These are phyloP conservation scores for Synanceia verrucosa DNA, from an alignment of 2,797 vertebrate species.

Conservation along the genomic window DNA sequence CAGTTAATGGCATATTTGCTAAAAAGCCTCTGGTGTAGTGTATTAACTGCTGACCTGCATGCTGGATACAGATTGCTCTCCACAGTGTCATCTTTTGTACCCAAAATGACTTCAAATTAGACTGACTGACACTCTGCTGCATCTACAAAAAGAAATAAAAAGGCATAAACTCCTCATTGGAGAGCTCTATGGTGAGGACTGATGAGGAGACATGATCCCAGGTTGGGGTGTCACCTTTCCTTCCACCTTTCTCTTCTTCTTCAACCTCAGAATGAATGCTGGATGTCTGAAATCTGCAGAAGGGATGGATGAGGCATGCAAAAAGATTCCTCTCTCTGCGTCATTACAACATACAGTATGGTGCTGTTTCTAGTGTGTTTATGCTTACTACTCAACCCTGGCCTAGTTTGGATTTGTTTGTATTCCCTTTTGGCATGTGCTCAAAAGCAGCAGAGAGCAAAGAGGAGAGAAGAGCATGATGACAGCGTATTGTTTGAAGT, in stretches of 20 bases:
- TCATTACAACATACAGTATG: neutral
- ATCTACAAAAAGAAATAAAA: neutral
- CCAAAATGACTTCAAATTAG: too few species aligned
- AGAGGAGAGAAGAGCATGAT: slow-evolving; percentile 10
- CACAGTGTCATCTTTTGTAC: too few species aligned
- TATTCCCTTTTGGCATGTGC: slow-evolving; percentile 1
- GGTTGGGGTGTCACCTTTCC: neutral
- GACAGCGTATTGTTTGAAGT: slow-evolving; percentile 17
- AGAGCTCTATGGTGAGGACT: neutral
- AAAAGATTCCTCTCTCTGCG: neutral
- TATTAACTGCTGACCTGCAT: too few species aligned
- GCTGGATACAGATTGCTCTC: too few species aligned
- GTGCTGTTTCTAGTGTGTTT: neutral
- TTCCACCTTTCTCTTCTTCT: too few species aligned
- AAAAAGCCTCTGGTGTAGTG: too few species aligned
- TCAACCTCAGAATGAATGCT: neutral
- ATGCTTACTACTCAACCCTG: neutral
- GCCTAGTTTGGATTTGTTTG: slow-evolving; percentile 15
- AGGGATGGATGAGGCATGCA: neutral
- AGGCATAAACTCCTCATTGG: neutral
- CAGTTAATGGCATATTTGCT: too few species aligned
- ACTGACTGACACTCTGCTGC: too few species aligned
- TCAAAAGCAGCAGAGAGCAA: slow-evolving; percentile 1
- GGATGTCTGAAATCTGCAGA: neutral
- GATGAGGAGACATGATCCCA: neutral